Evolutionary conservation across 2,888 invertebrate species (phyloP), one percentile per base, ranked within the genome.

Genomic region (Emesis furor): DNA sequence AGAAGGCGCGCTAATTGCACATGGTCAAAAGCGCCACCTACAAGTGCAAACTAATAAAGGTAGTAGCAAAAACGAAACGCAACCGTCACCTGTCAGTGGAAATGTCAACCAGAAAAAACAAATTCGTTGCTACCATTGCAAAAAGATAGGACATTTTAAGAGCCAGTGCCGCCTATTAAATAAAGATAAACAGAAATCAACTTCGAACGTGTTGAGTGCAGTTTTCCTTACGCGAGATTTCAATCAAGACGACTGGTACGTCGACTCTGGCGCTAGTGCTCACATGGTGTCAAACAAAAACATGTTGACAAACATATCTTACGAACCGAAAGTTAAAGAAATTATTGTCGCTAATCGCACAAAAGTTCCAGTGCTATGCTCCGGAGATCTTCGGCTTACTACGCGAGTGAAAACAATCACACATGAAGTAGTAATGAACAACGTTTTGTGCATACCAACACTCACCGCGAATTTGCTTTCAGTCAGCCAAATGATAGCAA

Each of bases 371-470:
- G 76, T 81, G 5, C 67, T 76, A 67, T 69, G 76, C 51, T 69
- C 76, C n/a, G 73, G 69, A 39, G 62, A 75, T 42, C 62, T 51
- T 73, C 62, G 35, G n/a, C 24, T 69, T n/a, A 69, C 76, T 14
- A 79, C 79, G n/a, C 51, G 32, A 7, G 75, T 81, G 65, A 62
- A 72, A 62, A 73, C 24, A 24, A 24, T 24, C 24, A 24, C 67
- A 14, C 35, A 76, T 46, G 62, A 78, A 12, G 68, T 77, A 51
- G 3, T 68, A 46, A 55, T 84, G 37, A 83, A 83, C 24, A 83
- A 87, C 79, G 86, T 86, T 78, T 83, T 87, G 73, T 89, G 78
- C 59, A 82, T 90, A 1, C 90, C 89, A 8, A 84, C 51, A 0
- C 55, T 91, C 0, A 81, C 87, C 0, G 86, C 83, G 4, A 89